Conservation (phyloP, 2,797 vertebrate species). For the Salarias fasciatus region DNA sequence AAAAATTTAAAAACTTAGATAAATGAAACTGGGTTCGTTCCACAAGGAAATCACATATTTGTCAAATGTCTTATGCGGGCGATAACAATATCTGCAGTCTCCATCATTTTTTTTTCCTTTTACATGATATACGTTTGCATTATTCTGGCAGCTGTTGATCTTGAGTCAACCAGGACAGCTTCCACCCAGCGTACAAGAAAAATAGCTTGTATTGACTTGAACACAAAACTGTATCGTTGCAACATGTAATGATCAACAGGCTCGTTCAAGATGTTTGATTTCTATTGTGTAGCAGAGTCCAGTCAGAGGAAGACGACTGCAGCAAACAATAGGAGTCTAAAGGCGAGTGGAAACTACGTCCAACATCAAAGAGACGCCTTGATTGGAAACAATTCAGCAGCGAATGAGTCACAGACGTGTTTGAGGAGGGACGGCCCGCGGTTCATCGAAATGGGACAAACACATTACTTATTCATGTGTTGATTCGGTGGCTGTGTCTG, state of each 20-base stretch:
- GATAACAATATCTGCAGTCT: too few species aligned
- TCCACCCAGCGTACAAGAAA: constrained; percentile 10
- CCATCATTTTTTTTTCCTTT: too few species aligned
- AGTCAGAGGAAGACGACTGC: constrained; percentile 47
- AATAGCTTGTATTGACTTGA: constrained; percentile 1
- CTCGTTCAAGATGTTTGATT: constrained; percentile 47
- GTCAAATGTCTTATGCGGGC: too few species aligned
- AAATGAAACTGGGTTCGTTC: too few species aligned
- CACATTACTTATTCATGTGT: constrained; percentile 76
- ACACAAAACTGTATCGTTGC: constrained; percentile 7
- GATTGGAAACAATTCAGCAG: constrained; percentile 56
- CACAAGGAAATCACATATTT: too few species aligned
- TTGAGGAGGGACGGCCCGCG: constrained; percentile 56
- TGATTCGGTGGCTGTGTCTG: constrained; percentile 67
- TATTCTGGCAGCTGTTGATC: background rate
- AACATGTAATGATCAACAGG: constrained; percentile 22
- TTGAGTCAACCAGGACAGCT: background rate
- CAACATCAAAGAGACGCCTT: constrained; percentile 61
- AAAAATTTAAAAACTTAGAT: too few species aligned
- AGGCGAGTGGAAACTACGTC: constrained; percentile 50
- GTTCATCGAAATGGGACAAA: constrained; percentile 73
- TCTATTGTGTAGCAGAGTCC: constrained; percentile 33
- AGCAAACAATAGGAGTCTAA: constrained; percentile 55
- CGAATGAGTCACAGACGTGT: constrained; percentile 67
- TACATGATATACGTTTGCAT: constrained; percentile 1